These are phyloP conservation scores for Falco naumanni DNA, from an alignment of 2,797 vertebrate species.

Conservation along the genomic window DNA sequence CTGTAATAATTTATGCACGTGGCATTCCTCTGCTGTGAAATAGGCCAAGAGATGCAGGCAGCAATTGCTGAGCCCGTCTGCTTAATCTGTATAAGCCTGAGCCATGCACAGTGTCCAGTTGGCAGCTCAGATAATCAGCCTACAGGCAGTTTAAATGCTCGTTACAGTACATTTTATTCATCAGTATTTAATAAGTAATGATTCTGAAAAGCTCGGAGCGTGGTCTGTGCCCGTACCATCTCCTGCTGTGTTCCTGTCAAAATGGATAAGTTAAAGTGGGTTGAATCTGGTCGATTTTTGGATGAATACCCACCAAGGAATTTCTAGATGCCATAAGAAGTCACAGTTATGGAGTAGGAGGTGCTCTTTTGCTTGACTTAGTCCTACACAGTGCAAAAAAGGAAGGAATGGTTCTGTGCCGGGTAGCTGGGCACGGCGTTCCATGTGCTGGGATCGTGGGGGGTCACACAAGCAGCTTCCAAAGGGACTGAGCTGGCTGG, in stretches of 20 bases:
- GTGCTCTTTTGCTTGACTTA: not conserved
- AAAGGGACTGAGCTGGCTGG: rapidly evolving
- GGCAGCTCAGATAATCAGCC: constrained; percentile 78
- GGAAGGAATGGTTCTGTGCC: not conserved
- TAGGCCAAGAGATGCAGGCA: constrained; percentile 80
- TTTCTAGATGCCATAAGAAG: not conserved
- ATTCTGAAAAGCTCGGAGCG: constrained; percentile 35
- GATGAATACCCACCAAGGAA: constrained; percentile 29
- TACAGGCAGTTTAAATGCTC: constrained; percentile 28
- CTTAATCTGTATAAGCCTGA: constrained; percentile 81
- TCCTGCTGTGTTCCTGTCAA: constrained; percentile 63
- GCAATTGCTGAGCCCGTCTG: constrained; percentile 74
- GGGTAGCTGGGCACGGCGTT: not conserved
- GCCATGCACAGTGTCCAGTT: constrained; percentile 78
- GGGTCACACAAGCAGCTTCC: no score
- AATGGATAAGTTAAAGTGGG: constrained; percentile 14
- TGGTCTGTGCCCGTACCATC: not conserved
- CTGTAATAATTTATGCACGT: not conserved
- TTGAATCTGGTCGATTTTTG: not conserved
- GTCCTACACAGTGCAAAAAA: not conserved
- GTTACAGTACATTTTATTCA: not conserved
- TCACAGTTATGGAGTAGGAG: not conserved
- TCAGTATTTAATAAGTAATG: constrained; percentile 55
- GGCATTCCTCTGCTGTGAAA: constrained; percentile 74
- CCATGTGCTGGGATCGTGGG: rapidly evolving